These are phyloP conservation scores for Scaptomyza cyrtandrae DNA, from an alignment of 2,888 invertebrate genomes.

Conservation along the genomic window DNA sequence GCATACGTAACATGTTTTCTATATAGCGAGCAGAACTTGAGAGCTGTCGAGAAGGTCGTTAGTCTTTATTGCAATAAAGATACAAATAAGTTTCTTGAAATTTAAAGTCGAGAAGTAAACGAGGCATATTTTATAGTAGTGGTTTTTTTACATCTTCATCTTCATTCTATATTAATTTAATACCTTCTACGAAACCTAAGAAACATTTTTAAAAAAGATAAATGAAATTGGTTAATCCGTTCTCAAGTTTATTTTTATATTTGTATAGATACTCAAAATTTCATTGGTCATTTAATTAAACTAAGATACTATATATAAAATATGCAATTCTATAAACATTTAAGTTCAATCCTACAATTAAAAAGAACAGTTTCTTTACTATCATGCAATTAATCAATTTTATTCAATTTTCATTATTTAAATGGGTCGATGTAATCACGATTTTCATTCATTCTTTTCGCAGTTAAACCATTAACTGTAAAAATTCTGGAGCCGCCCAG, in stretches of 20 bases:
- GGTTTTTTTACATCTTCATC: too few species aligned
- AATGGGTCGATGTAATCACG: background rate
- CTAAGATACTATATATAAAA: too few species aligned
- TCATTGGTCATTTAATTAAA: too few species aligned
- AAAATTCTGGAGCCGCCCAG: conserved; percentile 89
- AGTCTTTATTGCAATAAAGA: conserved; percentile 25
- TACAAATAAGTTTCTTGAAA: conserved; percentile 14
- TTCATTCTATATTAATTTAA: too few species aligned
- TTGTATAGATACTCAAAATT: too few species aligned
- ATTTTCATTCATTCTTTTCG: conserved; percentile 23
- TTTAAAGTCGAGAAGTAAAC: background rate
- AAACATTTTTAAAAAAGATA: too few species aligned
- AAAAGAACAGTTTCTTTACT: background rate
- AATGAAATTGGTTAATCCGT: too few species aligned
- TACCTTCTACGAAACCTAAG: too few species aligned
- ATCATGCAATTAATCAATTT: background rate
- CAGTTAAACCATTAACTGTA: conserved; percentile 93
- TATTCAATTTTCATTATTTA: background rate
- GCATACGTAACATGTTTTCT: background rate
- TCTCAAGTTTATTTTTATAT: too few species aligned
- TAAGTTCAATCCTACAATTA: background rate
- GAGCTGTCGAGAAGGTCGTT: conserved; percentile 12
- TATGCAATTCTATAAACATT: background rate
- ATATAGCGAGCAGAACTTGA: conserved; percentile 16
- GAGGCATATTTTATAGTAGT: too few species aligned